A percentile compares a stretch with the other conserved stretches of the same genome.
These are phyloP conservation scores for Trichopoda pennipes DNA, from an alignment of 2,888 invertebrate species.

Conservation along the genomic window DNA sequence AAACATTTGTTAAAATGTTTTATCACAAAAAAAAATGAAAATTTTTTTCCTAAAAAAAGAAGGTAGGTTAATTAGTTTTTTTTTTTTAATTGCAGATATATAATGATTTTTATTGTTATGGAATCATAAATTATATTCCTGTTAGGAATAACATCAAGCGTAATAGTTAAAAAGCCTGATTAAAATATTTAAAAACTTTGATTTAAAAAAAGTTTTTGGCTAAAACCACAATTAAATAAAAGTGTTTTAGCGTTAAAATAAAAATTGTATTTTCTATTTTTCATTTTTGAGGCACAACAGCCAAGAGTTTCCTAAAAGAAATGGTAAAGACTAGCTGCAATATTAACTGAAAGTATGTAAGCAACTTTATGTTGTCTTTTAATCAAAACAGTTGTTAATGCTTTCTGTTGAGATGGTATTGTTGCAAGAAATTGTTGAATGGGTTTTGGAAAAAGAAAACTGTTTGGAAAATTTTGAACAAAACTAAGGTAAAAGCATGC, in stretches of 20 bases:
- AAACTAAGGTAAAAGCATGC: slow-evolving; percentile 65
- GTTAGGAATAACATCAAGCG: slow-evolving; percentile 7
- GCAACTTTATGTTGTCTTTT: background rate
- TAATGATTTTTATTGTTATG: slow-evolving; percentile 14
- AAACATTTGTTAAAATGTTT: slow-evolving; percentile 41
- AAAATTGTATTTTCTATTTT: background rate
- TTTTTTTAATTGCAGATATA: slow-evolving; percentile 11
- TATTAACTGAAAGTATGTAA: slow-evolving; percentile 44
- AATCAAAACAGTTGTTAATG: slow-evolving; percentile 23
- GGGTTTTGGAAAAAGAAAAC: slow-evolving; percentile 43
- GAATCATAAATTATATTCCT: background rate
- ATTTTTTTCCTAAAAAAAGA: background rate
- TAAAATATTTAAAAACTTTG: background rate
- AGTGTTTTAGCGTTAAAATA: background rate
- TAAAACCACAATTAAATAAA: slow-evolving; percentile 23
- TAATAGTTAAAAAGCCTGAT: background rate
- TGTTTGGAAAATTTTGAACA: slow-evolving; percentile 54
- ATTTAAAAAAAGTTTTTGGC: slow-evolving; percentile 21
- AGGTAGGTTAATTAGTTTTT: slow-evolving; percentile 32
- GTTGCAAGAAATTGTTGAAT: slow-evolving; percentile 45
- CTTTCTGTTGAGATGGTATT: slow-evolving; percentile 6
- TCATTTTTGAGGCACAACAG: slow-evolving; percentile 2
- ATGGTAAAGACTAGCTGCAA: slow-evolving; percentile 56
- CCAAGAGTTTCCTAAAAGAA: slow-evolving; percentile 54
- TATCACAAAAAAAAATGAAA: slow-evolving; percentile 48